Evolutionary conservation across 2,888 invertebrate species (phyloP), one percentile per base, ranked within the genome.

Genomic region (Callyntrura sp.): DNA sequence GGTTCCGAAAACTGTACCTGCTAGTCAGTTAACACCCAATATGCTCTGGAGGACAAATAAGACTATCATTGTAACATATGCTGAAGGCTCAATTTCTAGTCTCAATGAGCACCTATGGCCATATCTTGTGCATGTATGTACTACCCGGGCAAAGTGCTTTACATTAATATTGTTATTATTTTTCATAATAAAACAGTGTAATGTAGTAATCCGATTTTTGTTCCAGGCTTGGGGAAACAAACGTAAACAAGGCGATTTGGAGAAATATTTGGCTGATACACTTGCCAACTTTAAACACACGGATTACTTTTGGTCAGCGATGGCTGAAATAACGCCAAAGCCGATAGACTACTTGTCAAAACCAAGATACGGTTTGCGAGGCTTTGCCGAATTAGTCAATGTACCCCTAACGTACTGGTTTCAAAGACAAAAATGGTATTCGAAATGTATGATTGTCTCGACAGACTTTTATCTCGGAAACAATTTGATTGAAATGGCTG

Each of bases 391-490:
- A 91, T 82, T 94, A 12, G 94, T 95, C 68, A 95, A 95, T 94
- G 97, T 93, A 95, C 97, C 0, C 96, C 96, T 0, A 94, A 95
- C 96, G 0, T 95, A 95, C 45, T 97, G 97, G 95, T 96, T 97
- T 23, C 92, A 93, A 14, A 92, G 88, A 6, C 91, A 81, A 43
- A 81, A 90, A 43, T 97, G 97, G 95, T 96, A 97, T 23, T 92
- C 93, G 0, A 91, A 91, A 11, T 82, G 90, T 1, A 95, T 95
- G 92, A 94, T 95, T 48, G 94, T 95, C 0, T 95, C 95, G 0
- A 95, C 95, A 3, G 95, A 95, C 92, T 95, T 95, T 92, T 95
- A 95, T 91, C 94, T 95, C 12, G 95, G 95, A 11, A 95, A 95
- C 87, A 95, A 95, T 93, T 93, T 95, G 1, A 94, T 95, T 84